Percentiles rank a stretch among this genome's conserved stretches.
Evolutionary conservation across 2,888 invertebrate genomes (phyloP).

Genomic region (Luffia ferchaultella): DNA sequence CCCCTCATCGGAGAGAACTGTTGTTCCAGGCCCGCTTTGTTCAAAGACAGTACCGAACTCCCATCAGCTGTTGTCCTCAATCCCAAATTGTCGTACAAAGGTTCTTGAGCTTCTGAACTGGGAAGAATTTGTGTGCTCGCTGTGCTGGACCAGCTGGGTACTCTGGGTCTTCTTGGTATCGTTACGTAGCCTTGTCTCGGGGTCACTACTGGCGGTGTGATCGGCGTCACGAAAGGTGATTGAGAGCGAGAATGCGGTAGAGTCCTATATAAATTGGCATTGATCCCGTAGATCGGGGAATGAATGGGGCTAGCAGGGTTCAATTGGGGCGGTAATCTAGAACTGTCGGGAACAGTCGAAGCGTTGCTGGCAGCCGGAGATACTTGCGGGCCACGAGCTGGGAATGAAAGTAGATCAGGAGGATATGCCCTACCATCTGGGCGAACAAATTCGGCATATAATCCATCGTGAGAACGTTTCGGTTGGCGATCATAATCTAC

Average conservation of each 20-base stretch:
- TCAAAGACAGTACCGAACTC: constrained; percentile 80
- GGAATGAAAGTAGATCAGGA: constrained; percentile 84
- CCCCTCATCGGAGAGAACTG: constrained; percentile 69
- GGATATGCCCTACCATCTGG: constrained; percentile 72
- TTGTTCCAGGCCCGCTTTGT: constrained; percentile 70
- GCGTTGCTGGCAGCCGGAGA: constrained; percentile 84
- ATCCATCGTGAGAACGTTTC: constrained; percentile 60
- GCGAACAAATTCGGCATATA: constrained; percentile 63
- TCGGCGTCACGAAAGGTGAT: constrained; percentile 76
- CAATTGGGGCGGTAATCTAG: constrained; percentile 67
- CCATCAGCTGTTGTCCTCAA: constrained; percentile 86
- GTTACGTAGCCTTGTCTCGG: constrained; percentile 86
- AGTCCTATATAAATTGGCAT: constrained; percentile 77
- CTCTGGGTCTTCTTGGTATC: constrained; percentile 83
- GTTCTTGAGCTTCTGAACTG: constrained; percentile 70
- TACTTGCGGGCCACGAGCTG: constrained; percentile 73
- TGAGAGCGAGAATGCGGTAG: constrained; percentile 81
- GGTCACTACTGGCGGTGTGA: constrained; percentile 71
- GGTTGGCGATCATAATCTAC: constrained; percentile 70
- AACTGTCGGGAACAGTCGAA: constrained; percentile 79
- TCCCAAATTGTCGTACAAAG: constrained; percentile 87
- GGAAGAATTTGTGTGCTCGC: constrained; percentile 60
- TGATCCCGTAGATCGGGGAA: constrained; percentile 72
- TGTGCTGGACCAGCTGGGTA: constrained; percentile 82
- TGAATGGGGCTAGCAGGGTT: constrained; percentile 72